A percentile compares a stretch with the other conserved stretches of the same genome.
Conservation (phyloP, 2,797 vertebrate genomes). For the Leptoclinus maculatus region DNA sequence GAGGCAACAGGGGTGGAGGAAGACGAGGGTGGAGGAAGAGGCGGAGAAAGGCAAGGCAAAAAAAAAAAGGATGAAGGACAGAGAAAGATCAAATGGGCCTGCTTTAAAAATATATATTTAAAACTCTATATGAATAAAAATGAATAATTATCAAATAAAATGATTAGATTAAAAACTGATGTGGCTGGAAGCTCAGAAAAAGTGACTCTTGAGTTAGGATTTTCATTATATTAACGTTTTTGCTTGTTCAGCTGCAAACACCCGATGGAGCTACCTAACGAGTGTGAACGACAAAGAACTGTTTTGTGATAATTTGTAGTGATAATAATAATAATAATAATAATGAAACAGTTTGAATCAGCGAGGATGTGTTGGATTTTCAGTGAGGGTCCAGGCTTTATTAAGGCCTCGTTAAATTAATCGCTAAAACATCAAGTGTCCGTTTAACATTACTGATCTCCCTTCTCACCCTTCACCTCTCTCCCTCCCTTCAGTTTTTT, state of each 20-base stretch:
- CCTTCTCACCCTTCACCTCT: constrained; percentile 80
- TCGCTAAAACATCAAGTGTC: not conserved
- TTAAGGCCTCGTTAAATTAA: not conserved
- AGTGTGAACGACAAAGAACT: not conserved
- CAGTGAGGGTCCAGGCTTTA: not conserved
- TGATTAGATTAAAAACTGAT: not conserved
- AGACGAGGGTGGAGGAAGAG: constrained; percentile 4
- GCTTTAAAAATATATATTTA: not conserved
- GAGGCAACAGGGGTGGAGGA: constrained; percentile 30
- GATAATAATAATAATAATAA: not conserved
- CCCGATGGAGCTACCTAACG: not conserved
- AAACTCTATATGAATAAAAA: not conserved
- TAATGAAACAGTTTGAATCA: not conserved
- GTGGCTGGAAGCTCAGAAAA: not conserved
- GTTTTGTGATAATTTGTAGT: not conserved
- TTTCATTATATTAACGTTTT: not conserved
- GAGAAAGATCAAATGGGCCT: not conserved
- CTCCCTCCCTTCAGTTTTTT: constrained; percentile 55
- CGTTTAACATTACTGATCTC: constrained; percentile 64
- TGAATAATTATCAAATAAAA: not conserved
- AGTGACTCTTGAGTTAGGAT: not conserved
- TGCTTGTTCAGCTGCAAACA: not conserved
- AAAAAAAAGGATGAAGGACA: constrained; percentile 12
- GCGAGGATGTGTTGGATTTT: not conserved
- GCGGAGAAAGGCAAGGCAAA: constrained; percentile 6